A percentile compares a stretch with the other conserved stretches of the same genome.
These are phyloP conservation scores for Alligator mississippiensis DNA, from an alignment of 2,113 vertebrate genomes.

Conservation along the genomic window DNA sequence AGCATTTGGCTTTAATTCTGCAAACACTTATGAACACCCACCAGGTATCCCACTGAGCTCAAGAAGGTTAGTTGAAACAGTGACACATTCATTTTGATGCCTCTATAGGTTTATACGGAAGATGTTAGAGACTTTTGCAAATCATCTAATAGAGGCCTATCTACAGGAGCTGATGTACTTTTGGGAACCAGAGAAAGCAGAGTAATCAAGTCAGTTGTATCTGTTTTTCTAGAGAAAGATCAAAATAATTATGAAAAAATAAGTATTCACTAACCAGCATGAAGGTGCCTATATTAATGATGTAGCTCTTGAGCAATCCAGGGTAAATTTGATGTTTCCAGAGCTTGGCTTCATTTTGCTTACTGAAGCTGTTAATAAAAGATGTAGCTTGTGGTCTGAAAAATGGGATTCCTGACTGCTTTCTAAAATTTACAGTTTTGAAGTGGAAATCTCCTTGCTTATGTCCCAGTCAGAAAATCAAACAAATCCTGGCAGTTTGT, in stretches of 20 bases:
- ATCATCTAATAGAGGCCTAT: accelerated
- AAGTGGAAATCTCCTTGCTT: background rate
- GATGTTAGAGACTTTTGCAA: background rate
- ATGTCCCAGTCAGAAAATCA: accelerated
- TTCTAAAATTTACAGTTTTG: background rate
- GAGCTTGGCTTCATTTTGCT: too few species aligned
- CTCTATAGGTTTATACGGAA: background rate
- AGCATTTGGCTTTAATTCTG: background rate
- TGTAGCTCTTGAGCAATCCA: background rate
- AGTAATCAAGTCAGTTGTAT: background rate
- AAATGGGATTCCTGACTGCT: background rate
- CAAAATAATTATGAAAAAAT: background rate
- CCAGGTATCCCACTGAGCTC: background rate
- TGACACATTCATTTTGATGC: background rate
- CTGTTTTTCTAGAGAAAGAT: background rate
- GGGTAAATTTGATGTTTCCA: background rate
- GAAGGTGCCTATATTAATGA: background rate
- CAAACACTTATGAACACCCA: accelerated
- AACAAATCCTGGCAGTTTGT: background rate
- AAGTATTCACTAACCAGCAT: background rate
- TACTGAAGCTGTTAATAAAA: background rate
- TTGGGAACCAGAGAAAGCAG: background rate
- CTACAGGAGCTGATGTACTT: accelerated
- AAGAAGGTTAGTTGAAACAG: accelerated
- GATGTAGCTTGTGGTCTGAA: background rate